phyloP scores from a whole-genome alignment of 2,888 invertebrate genomes.

The Argynnis bischoffii region DNA sequence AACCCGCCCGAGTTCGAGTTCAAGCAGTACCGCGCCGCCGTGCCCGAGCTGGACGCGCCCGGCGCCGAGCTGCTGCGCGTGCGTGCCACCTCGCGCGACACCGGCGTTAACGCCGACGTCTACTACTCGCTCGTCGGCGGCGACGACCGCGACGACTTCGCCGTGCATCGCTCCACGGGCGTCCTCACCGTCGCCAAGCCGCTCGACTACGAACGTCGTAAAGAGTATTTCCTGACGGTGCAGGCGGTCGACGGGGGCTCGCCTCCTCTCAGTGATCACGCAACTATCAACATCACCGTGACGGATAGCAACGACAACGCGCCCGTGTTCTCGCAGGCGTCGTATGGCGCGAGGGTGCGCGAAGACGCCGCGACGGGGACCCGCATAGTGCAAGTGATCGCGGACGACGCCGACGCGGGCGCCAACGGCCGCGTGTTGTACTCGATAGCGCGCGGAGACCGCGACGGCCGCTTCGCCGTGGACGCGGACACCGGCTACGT shows the following conservation, averaged over 20 bases:
- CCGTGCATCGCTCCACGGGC: constrained; percentile 88
- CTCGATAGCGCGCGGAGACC: constrained; percentile 87
- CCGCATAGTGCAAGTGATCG: constrained; percentile 88
- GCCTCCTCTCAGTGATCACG: constrained; percentile 94
- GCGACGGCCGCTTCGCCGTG: constrained; percentile 88
- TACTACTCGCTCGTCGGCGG: constrained; percentile 93
- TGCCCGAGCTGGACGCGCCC: constrained; percentile 89
- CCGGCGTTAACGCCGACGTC: constrained; percentile 96
- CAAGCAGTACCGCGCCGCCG: constrained; percentile 88
- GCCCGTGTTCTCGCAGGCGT: constrained; percentile 89
- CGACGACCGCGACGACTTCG: constrained; percentile 93
- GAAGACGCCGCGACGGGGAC: constrained; percentile 90
- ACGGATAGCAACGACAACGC: constrained; percentile 94
- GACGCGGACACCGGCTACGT: constrained; percentile 90
- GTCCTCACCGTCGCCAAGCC: constrained; percentile 89
- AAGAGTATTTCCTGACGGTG: constrained; percentile 92
- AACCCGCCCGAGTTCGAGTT: constrained; percentile 97
- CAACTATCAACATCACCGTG: constrained; percentile 92
- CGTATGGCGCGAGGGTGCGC: constrained; percentile 88
- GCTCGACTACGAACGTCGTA: constrained; percentile 93
- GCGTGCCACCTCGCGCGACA: constrained; percentile 94
- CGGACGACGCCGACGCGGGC: constrained; percentile 92
- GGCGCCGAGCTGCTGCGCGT: constrained; percentile 92
- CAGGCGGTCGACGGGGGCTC: constrained; percentile 95
- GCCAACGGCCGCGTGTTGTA: constrained; percentile 91